A percentile compares a stretch with the other conserved stretches of the same genome.
phyloP scores from a whole-genome alignment of 2,113 vertebrate genomes.

The Toxotes jaculatrix region DNA sequence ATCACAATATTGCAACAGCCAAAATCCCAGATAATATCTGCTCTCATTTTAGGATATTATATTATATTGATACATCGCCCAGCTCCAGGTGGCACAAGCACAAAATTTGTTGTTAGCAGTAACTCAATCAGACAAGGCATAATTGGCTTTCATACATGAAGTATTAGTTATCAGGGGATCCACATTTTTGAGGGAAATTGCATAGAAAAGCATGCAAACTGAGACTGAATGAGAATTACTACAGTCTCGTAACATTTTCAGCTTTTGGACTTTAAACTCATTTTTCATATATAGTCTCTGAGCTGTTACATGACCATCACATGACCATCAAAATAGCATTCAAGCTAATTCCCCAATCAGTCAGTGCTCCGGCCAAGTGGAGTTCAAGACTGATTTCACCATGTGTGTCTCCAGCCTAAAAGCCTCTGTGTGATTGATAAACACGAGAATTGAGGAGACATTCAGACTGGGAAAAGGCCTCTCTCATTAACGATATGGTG shows the following conservation, averaged over 20 bases:
- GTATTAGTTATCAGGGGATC: constrained; percentile 20
- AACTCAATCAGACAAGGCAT: constrained; percentile 45
- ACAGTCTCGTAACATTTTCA: neutral
- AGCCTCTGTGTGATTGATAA: constrained; percentile 76
- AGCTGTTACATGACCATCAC: constrained; percentile 34
- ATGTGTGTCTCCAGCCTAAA: constrained; percentile 66
- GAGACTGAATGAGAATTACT: neutral
- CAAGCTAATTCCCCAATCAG: constrained; percentile 69
- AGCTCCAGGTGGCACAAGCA: constrained; percentile 28
- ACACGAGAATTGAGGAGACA: constrained; percentile 67
- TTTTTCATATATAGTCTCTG: constrained; percentile 39
- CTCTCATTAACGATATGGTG: constrained; percentile 75
- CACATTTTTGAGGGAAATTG: neutral
- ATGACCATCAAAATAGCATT: constrained; percentile 50
- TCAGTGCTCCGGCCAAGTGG: constrained; percentile 66
- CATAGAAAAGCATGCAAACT: neutral
- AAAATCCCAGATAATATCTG: constrained; percentile 58
- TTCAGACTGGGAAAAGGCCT: constrained; percentile 54
- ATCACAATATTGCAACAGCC: constrained; percentile 42
- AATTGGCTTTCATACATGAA: constrained; percentile 35
- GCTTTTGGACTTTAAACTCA: neutral
- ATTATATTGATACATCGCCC: constrained; percentile 13
- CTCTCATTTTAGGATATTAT: constrained; percentile 52
- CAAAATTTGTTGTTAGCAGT: constrained; percentile 17
- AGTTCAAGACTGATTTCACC: constrained; percentile 70